phyloP scores from a whole-genome alignment of 2,113 vertebrate genomes.

The Myodes glareolus region DNA sequence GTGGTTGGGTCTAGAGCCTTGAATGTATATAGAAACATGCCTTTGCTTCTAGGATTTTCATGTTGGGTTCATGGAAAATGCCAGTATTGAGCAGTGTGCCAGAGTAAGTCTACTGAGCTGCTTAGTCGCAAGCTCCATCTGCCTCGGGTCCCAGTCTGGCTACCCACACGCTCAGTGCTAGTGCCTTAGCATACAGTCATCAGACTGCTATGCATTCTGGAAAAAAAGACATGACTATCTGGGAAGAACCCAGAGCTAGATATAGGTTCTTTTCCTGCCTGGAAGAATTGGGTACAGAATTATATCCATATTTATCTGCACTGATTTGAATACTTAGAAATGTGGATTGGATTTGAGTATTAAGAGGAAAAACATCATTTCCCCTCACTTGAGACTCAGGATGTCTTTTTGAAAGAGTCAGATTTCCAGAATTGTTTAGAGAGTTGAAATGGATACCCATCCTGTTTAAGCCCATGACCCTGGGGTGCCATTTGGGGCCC shows the following conservation, averaged over 20 bases:
- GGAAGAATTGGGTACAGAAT: neutral
- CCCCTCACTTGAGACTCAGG: neutral
- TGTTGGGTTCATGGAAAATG: neutral
- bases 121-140: neutral
- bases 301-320: neutral
- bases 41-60: neutral
- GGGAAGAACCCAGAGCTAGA: neutral
- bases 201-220: neutral
- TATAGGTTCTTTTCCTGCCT: neutral
- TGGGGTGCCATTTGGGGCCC: conserved; percentile 57
- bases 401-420: neutral
- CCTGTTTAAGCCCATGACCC: neutral
- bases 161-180: too few relatives aligned
- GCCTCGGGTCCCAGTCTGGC: neutral
- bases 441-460: neutral
- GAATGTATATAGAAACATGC: neutral
- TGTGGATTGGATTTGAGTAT: neutral
- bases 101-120: neutral
- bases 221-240: neutral
- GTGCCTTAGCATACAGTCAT: neutral
- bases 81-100: neutral
- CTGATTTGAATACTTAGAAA: neutral
- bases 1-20: neutral
- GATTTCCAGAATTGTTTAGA: conserved; percentile 1
- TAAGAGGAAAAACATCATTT: neutral